phyloP scores from a whole-genome alignment of 92 coral and sea anemone genomes.

The Umimayanthus kanabou region DNA sequence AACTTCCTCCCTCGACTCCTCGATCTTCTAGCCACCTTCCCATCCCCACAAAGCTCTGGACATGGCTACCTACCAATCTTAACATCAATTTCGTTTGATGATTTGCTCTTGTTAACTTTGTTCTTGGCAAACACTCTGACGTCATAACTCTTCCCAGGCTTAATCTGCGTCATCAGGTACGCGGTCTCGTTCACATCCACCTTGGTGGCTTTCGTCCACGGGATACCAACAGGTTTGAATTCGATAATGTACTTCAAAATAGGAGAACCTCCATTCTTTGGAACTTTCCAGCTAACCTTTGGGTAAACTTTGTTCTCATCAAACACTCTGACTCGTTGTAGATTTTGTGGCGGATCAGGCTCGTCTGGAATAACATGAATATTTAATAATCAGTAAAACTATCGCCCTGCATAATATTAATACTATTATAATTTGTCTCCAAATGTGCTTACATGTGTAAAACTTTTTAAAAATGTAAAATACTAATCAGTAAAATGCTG shows the following conservation, averaged over 20 bases:
- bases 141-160: constrained; percentile 32
- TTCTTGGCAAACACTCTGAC: constrained; percentile 34
- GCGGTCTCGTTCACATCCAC: not conserved
- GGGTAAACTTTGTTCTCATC: constrained; percentile 18
- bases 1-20: no score
- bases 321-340: not conserved
- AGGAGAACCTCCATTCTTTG: constrained; percentile 10
- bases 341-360: no score
- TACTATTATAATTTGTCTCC: no score
- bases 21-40: no score
- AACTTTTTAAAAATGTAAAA: no score
- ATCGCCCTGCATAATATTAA: no score
- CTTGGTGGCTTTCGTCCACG: constrained; percentile 19
- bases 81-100: constrained; percentile 1
- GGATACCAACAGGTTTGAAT: constrained; percentile 25
- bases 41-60: no score
- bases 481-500: no score
- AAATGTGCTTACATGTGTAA: no score
- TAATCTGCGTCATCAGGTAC: constrained; percentile 7
- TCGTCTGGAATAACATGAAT: no score
- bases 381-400: no score
- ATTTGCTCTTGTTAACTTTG: not conserved
- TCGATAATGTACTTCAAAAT: constrained; percentile 21
- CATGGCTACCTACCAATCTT: constrained; percentile 10
- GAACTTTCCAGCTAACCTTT: constrained; percentile 13